These are phyloP conservation scores for Papilio machaon DNA, from an alignment of 1,140 invertebrate genomes.

Conservation along the genomic window DNA sequence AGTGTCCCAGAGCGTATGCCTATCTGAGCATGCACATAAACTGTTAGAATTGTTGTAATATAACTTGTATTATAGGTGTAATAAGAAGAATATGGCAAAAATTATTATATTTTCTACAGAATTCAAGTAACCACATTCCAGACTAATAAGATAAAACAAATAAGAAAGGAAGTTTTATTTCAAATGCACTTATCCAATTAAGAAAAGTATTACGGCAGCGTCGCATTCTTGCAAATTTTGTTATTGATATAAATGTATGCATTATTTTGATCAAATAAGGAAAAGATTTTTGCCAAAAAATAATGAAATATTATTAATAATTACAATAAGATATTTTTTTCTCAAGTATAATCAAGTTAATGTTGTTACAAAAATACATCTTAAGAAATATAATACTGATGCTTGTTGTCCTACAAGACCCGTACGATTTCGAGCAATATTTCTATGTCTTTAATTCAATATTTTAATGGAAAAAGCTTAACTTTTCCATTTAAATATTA, in stretches of 20 bases:
- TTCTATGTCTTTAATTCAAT: background rate
- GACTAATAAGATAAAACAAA: background rate
- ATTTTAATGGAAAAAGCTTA: background rate
- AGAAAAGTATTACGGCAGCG: background rate
- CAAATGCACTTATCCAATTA: background rate
- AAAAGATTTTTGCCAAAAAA: background rate
- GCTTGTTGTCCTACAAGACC: background rate
- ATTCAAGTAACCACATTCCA: background rate
- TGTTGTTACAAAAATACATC: background rate
- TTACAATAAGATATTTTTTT: background rate
- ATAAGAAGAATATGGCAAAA: background rate
- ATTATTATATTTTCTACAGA: background rate
- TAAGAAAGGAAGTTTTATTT: background rate
- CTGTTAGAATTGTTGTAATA: no score
- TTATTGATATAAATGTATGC: background rate
- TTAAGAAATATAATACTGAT: no score
- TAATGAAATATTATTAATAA: background rate
- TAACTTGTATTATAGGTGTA: no score
- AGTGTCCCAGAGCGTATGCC: background rate
- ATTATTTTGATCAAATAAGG: background rate
- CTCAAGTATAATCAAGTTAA: background rate
- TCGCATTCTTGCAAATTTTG: background rate
- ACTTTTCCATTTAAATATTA: background rate
- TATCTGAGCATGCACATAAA: no score
- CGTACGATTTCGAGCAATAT: background rate